Conservation (phyloP, 2,797 vertebrate genomes). For the Notolabrus celidotus region DNA sequence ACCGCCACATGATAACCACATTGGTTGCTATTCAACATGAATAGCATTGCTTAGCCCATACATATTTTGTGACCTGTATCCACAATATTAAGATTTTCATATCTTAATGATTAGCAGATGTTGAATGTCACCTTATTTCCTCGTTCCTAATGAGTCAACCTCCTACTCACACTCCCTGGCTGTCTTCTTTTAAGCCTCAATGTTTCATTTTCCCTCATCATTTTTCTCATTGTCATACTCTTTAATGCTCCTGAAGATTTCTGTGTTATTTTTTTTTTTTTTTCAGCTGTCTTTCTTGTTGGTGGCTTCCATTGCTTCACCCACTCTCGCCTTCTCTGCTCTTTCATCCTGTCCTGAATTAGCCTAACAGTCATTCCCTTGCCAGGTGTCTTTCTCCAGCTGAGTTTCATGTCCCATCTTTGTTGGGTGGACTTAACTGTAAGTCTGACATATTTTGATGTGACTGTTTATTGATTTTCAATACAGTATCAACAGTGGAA, state of each 20-base stretch:
- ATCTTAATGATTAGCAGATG: constrained; percentile 14
- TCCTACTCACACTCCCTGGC: constrained; percentile 22
- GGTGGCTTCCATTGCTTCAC: constrained; percentile 32
- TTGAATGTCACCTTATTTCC: constrained; percentile 24
- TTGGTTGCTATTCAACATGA: constrained; percentile 9
- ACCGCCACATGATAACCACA: constrained; percentile 46
- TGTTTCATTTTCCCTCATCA: constrained; percentile 37
- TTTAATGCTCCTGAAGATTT: constrained; percentile 47
- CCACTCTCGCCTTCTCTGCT: constrained; percentile 31
- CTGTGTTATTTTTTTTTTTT: constrained; percentile 44
- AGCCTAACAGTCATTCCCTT: constrained; percentile 30
- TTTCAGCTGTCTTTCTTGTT: constrained; percentile 36
- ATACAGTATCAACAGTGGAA: neutral
- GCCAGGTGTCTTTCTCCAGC: constrained; percentile 7
- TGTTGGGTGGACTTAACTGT: neutral
- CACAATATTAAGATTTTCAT: constrained; percentile 14
- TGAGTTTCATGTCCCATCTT: constrained; percentile 28
- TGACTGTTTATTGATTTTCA: neutral
- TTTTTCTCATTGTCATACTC: constrained; percentile 37
- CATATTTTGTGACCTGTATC: constrained; percentile 4
- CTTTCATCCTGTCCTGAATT: constrained; percentile 63
- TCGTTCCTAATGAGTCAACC: neutral
- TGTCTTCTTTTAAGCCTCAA: constrained; percentile 26
- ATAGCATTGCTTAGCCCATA: constrained; percentile 10
- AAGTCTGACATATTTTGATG: constrained; percentile 27